Base-by-base conservation (phyloP, 2,113 vertebrate genomes). In the Galbula dea region DNA sequence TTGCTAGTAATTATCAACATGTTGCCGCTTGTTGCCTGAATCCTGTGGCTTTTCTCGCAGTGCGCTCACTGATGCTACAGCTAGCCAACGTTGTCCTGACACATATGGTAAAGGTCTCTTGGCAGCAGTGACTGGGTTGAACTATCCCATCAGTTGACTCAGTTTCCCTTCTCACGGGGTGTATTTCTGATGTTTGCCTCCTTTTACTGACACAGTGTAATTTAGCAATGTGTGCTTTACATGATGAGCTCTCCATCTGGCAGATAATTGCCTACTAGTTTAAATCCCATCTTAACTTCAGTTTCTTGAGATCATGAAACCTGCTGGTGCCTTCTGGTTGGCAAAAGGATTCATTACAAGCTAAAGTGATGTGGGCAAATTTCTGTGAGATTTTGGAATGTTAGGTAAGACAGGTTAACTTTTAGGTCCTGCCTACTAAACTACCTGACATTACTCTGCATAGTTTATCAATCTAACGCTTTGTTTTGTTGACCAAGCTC, bases 241-340 rank as follows among this genome's bases (percentile, higher is more conserved):
- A 3, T 24, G 54, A 32, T 54, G 86, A 86, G 84, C 77, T 88
- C 74, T 83, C 89, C 65, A 83, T 94, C 87, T 96, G 94, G 74
- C 67, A 91, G 83, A 32, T 95, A 84, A 95, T 90, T 93, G 63
- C 74, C 88, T 76, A 46, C 61, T 85, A 63, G 79, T 86, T 95
- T 83, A 95, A 94, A 95, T 95, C 88, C 86, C 29, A 0, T 95
- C 82, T 95, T 94, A 81, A 72, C 69, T 95, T 69, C 41, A 66
- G 86, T 93, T 93, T 93, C 68, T 88, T 0, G 7, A 80, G 68
- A 88, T 85, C 65, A 15, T 6, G 11, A 73, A 88, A 69, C 61
- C 90, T 66, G 39, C 90, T 87, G 78, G 15, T 89, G 89, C 51
- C 76, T 93, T 90, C 90, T 89, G 84, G 54, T 87, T 73, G 43